phyloP scores from a whole-genome alignment of 2,888 invertebrate genomes.

The Lepidocyrtoides sp. region DNA sequence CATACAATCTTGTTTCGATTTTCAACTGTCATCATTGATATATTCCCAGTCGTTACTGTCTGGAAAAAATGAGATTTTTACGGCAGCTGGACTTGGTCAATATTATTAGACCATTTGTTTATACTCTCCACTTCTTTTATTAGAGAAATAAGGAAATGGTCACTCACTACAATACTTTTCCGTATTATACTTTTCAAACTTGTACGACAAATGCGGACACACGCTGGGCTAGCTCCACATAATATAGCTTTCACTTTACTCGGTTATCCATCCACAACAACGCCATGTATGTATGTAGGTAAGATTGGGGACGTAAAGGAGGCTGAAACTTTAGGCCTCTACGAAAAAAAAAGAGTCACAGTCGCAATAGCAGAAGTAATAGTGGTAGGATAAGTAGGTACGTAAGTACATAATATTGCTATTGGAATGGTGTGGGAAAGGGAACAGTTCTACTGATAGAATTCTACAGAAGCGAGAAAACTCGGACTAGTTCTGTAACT shows the following conservation, averaged over 20 bases:
- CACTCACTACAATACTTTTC: slow-evolving; percentile 29
- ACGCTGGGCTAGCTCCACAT: not conserved
- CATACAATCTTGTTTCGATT: slow-evolving; percentile 61
- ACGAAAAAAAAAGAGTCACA: slow-evolving; percentile 17
- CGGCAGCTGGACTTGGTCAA: slow-evolving; percentile 72
- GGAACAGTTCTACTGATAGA: slow-evolving; percentile 35
- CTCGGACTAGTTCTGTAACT: not conserved
- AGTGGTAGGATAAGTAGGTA: no score
- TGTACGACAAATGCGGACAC: slow-evolving; percentile 72
- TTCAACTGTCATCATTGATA: slow-evolving; percentile 67
- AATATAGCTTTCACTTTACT: not conserved
- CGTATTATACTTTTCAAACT: not conserved
- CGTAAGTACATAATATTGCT: not conserved
- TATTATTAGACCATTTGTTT: slow-evolving; percentile 79
- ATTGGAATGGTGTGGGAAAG: slow-evolving; percentile 19
- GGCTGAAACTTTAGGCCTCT: not conserved
- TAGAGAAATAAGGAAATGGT: slow-evolving; percentile 65
- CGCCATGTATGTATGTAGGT: not conserved
- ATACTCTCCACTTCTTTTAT: slow-evolving; percentile 71
- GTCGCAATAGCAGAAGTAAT: not conserved
- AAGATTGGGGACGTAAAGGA: not conserved
- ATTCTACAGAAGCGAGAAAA: slow-evolving; percentile 45
- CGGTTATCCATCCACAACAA: slow-evolving; percentile 11
- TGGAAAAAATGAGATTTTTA: slow-evolving; percentile 71
- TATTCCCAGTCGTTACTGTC: slow-evolving; percentile 69